Evolutionary conservation across 2,113 vertebrate genomes (phyloP), one percentile per base, ranked within the genome.

Genomic region (Lepisosteus oculatus): DNA sequence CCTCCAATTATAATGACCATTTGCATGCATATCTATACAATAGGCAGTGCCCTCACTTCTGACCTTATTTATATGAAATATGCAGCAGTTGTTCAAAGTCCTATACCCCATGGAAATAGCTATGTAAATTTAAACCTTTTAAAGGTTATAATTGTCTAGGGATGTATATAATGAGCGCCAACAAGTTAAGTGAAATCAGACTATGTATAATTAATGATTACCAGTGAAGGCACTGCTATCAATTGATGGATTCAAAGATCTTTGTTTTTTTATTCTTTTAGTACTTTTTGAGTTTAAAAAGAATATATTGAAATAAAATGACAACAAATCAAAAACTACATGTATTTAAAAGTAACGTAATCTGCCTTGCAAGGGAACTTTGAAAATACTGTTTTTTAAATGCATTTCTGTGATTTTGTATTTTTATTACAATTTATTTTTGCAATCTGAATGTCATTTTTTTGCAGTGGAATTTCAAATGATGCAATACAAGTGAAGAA

Each of bases 101-200:
- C 62, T 4, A 65, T 17, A n/a, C 62, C 62, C 62, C 9, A 29
- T 42, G 62, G 62, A 65, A 65, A 3, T 65, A 65, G 62, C 62
- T 65, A 65, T 65, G 62, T 8, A 65, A 65, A 65, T 65, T 65
- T 65, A 65, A 65, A 65, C 62, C 62, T 65, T 65, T 65, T 65
- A 65, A 65, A 65, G 17, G 62, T 65, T 65, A 65, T 11, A 65
- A 65, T 65, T 65, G 62, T 42, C 62, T 41, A 8, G 62, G 62
- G 62, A 65, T 65, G 42, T 65, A 65, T 65, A 65, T 65, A 65
- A 65, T 65, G 62, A 65, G 62, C 42, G 62, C 62, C 62, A 65
- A 65, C 62, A 65, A 65, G 62, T 65, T 65, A 65, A 65, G 62
- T 65, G 62, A 65, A 65, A 65, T 41, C 62, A 65, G 62, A 65